Conservation (phyloP, 1,140 invertebrate species). For the Drosophila ambigua region DNA sequence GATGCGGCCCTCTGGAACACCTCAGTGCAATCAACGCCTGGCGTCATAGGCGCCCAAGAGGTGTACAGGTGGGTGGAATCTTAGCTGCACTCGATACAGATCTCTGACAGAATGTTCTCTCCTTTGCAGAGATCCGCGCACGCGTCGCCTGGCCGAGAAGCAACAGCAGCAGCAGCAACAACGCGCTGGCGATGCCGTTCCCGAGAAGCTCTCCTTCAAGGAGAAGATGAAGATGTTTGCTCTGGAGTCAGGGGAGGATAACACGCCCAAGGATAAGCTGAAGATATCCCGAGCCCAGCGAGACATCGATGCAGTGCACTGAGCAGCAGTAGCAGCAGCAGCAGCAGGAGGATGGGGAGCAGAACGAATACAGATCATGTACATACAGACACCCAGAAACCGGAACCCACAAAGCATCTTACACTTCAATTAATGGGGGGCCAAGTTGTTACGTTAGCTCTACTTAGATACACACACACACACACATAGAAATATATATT, state of each 20-base stretch:
- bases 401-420: constrained; percentile 32
- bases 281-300: constrained; percentile 96
- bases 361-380: constrained; percentile 43
- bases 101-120: constrained; percentile 2
- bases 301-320: constrained; percentile 91
- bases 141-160: constrained; percentile 91
- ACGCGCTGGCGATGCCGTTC: constrained; percentile 88
- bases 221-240: constrained; percentile 99
- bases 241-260: constrained; percentile 94
- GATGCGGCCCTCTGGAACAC: constrained; percentile 85
- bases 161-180: constrained; percentile 89
- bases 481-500: constrained; percentile 25
- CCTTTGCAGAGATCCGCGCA: constrained; percentile 90
- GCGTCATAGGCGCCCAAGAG: constrained; percentile 97
- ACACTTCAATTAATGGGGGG: constrained; percentile 64
- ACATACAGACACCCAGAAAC: constrained; percentile 48
- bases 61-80: constrained; percentile 90
- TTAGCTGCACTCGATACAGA: not conserved
- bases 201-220: constrained; percentile 95
- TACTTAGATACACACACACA: constrained; percentile 36
- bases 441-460: constrained; percentile 71
- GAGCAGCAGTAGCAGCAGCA: constrained; percentile 18
- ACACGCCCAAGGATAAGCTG: constrained; percentile 95
- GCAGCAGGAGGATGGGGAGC: not conserved
- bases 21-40: constrained; percentile 89